Base-by-base conservation (phyloP, 1,140 invertebrate genomes). In the Drusus annulatus region DNA sequence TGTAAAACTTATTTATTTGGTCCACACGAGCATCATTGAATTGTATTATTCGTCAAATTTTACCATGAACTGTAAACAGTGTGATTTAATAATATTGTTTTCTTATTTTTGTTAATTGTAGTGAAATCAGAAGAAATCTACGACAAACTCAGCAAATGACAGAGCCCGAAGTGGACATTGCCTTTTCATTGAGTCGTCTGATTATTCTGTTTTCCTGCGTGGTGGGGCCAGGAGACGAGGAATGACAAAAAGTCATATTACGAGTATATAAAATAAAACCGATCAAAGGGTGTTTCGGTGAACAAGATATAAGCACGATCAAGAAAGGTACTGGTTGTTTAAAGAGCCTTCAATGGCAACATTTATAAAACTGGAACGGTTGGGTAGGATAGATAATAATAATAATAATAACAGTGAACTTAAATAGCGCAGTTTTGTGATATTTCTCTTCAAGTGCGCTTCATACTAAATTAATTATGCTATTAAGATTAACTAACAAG, bases 191-290 rank as follows among this genome's bases (percentile, higher is more conserved):
- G 13, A 76, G 52, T 21, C 28, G 54, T 15, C 28, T 76, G 16
- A n/a, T 76, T 17, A 62, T 76, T n/a, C 74, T 60, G 15, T n/a
- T 76, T 60, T 60, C 74, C 28, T 52, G 69, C 10, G 50, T 25
- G 17, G 69, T 74, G 56, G 74, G 74, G 0, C 8, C 56, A 16
- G 8, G 15, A 16, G 54, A 51, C 5, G 71, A 31, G 19, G n/a
- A 69, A 25, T 69, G 69, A 54, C 5, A 2, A 69, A 4, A 69
- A 6, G 65, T 69, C 17, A 50, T 23, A 5, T 17, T 56, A 7
- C 19, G 0, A 3, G 0, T 4, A 17, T 56, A n/a, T 56, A n/a
- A n/a, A 19, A 3, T 56, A 56, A 36, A 36, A 6, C 2, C n/a
- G 1, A 56, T 17, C 0, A 6, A 16, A 17, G 16, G n/a, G 0